Percentiles rank a stretch among this genome's conserved stretches.
Evolutionary conservation across 2,888 invertebrate species (phyloP).

Genomic region (Hemicrepidius hirtus): DNA sequence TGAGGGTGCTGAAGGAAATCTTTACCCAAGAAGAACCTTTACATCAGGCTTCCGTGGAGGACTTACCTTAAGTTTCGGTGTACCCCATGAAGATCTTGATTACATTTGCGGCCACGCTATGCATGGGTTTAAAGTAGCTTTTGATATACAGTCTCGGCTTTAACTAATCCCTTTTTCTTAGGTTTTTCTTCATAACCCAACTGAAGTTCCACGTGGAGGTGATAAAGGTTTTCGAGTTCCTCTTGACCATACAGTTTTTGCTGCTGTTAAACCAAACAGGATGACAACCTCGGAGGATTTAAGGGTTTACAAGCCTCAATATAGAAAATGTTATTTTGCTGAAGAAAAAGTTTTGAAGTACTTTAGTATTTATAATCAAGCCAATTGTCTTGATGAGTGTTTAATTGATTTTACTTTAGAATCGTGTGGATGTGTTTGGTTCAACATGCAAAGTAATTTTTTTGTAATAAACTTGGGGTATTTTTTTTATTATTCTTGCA

Average conservation of each 20-base stretch:
- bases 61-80: constrained; percentile 77
- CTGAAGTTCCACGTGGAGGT: constrained; percentile 79
- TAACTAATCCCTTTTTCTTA: constrained; percentile 56
- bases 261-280: constrained; percentile 84
- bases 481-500: background rate
- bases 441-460: constrained; percentile 79
- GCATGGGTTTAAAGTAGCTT: constrained; percentile 62
- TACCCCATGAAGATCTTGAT: constrained; percentile 78
- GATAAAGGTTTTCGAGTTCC: constrained; percentile 83
- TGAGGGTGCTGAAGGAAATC: constrained; percentile 71
- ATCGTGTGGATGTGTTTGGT: constrained; percentile 81
- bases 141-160: background rate
- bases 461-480: background rate
- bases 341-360: constrained; percentile 78
- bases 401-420: constrained; percentile 79
- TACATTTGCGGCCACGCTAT: constrained; percentile 74
- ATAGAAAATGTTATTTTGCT: constrained; percentile 82
- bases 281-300: constrained; percentile 83
- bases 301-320: constrained; percentile 77
- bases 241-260: constrained; percentile 81
- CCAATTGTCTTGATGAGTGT: constrained; percentile 84
- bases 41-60: constrained; percentile 81
- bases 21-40: constrained; percentile 81
- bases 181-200: constrained; percentile 81
- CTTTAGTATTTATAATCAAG: constrained; percentile 82